phyloP scores from a whole-genome alignment of 2,888 invertebrate species.

The Chouioia cunea region DNA sequence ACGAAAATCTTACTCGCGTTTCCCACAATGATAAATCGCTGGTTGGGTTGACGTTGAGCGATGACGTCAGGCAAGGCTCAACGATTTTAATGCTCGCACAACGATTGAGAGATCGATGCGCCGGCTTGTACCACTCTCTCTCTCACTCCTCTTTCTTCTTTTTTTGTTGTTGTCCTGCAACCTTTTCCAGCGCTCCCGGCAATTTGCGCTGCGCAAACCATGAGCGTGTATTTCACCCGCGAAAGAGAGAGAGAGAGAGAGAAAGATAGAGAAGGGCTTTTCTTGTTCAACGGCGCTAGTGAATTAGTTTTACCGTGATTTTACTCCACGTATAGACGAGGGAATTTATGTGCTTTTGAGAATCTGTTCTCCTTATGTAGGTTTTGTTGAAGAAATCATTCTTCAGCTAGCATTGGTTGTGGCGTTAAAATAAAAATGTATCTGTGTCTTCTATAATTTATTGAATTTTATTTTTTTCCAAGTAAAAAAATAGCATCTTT shows the following conservation, averaged over 20 bases:
- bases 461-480: no score
- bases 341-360: slow-evolving; percentile 9
- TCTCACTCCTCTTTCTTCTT: background rate
- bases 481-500: no score
- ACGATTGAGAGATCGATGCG: slow-evolving; percentile 38
- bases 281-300: background rate
- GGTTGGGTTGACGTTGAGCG: slow-evolving; percentile 21
- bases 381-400: no score
- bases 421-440: no score
- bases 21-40: slow-evolving; percentile 28
- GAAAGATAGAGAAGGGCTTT: no score
- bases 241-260: no score
- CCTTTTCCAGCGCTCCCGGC: background rate
- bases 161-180: background rate
- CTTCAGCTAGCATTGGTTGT: no score
- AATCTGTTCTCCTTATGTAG: no score
- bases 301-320: background rate
- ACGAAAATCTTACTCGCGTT: background rate
- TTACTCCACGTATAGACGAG: slow-evolving; percentile 3
- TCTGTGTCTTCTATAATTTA: no score
- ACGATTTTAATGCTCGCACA: slow-evolving; percentile 21
- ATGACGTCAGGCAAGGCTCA: slow-evolving; percentile 22
- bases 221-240: no score
- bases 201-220: no score
- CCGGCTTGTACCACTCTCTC: background rate